Evolutionary conservation across 2,113 vertebrate species (phyloP), one percentile per base, ranked within the genome.

Genomic region (Lamprotornis superbus): DNA sequence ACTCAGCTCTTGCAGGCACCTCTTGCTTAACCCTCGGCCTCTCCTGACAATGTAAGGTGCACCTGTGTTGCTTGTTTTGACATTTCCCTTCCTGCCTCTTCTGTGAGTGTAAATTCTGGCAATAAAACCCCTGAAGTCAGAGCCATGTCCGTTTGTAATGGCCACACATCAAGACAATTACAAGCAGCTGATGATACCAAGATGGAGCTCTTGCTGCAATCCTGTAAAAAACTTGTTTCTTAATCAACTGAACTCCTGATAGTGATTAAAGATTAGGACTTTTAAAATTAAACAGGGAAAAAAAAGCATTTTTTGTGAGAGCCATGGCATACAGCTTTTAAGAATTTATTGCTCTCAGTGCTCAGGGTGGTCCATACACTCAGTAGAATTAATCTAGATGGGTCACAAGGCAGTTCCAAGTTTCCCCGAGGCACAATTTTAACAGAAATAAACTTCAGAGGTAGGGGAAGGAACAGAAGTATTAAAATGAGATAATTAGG

Each of bases 401-500:
- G 19, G 50, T 31, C 49, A 46, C 12, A 56, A 85, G 12, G 25
- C 44, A 60, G 44, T 77, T 71, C 22, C 5, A 68, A 68, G 31
- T 83, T 83, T 89, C 90, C 76, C 46, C 3, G 20, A 77, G 37
- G 55, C 68, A 80, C 11, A 31, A 27, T 35, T 81, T 49, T 61
- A 83, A 68, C 2, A 57, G 37, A 90, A 67, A 76, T 70, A 79
- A 83, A 75, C 35, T 39, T 87, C 53, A 89, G 47, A 71, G 68
- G 39, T 1, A 40, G 11, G 15, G 39, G 10, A 77, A 91, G 59
- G 37, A 89, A 83, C 12, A 31, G 12, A 77, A 64, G 39, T 74
- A 53, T 60, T 47, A 77, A 50, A 83, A 89, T 37, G 28, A 67
- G 56, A 52, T 81, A 74, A 95, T 87, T 61, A 89, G 46, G n/a